A percentile compares a stretch with the other conserved stretches of the same genome.
phyloP scores from a whole-genome alignment of 1,140 invertebrate species.

The Lasioglossum albipes region DNA sequence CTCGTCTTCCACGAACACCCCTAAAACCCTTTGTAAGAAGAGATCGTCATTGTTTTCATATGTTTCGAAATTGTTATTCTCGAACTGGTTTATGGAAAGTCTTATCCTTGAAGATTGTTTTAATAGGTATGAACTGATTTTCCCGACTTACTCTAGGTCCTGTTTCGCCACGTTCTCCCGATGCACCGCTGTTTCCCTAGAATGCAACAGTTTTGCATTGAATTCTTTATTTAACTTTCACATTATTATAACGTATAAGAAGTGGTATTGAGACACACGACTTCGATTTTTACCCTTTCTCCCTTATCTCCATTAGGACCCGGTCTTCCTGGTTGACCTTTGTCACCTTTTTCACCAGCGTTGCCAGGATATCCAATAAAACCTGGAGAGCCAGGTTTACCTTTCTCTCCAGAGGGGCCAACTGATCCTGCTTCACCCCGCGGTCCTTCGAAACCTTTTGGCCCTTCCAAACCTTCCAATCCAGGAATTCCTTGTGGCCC shows the following conservation, averaged over 20 bases:
- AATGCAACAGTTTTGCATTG: slow-evolving; percentile 68
- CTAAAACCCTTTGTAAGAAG: slow-evolving; percentile 50
- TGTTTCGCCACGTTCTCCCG: slow-evolving; percentile 86
- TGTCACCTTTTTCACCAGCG: slow-evolving; percentile 87
- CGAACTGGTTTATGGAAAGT: no score
- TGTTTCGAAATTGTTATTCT: no score
- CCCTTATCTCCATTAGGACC: slow-evolving; percentile 83
- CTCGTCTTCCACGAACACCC: slow-evolving; percentile 73
- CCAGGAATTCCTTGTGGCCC: slow-evolving; percentile 86
- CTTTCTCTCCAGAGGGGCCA: slow-evolving; percentile 84
- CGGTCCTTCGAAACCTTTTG: slow-evolving; percentile 90
- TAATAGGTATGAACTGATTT: neutral
- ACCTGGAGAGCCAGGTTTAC: slow-evolving; percentile 86
- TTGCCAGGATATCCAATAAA: slow-evolving; percentile 87
- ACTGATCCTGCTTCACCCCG: slow-evolving; percentile 83
- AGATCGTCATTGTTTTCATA: no score
- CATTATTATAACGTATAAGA: neutral
- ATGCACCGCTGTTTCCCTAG: slow-evolving; percentile 81
- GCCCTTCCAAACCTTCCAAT: slow-evolving; percentile 90
- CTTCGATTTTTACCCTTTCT: slow-evolving; percentile 42
- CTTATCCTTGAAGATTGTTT: no score
- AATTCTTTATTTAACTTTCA: neutral
- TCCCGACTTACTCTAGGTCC: slow-evolving; percentile 77
- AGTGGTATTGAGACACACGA: neutral
- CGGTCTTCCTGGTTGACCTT: slow-evolving; percentile 88